Evolutionary conservation across 2,888 invertebrate genomes (phyloP).

Genomic region (Hololepta plana): DNA sequence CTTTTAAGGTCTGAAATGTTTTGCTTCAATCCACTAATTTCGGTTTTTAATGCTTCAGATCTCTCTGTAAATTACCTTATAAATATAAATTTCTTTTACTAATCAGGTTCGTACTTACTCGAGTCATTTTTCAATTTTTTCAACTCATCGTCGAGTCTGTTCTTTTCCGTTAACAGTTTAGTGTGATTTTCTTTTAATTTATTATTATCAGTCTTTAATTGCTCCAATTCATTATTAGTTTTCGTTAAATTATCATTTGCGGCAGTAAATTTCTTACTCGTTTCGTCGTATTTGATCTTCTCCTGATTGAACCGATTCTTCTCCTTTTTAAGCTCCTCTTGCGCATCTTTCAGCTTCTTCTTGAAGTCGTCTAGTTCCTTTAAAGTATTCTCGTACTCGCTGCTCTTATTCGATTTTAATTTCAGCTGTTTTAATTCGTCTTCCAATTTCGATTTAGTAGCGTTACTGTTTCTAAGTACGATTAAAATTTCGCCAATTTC

Average conservation of each 20-base stretch:
- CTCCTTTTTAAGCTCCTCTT: constrained; percentile 30
- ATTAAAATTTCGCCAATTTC: constrained; percentile 56
- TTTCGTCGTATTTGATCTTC: constrained; percentile 31
- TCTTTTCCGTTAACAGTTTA: constrained; percentile 30
- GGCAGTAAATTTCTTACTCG: constrained; percentile 34
- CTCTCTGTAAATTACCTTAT: too few relatives aligned
- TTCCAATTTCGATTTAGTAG: constrained; percentile 29
- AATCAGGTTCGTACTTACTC: too few relatives aligned
- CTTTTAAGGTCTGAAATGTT: constrained; percentile 42
- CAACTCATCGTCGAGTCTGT: constrained; percentile 33
- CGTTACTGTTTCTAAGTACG: constrained; percentile 40
- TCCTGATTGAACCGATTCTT: constrained; percentile 35
- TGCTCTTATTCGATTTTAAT: constrained; percentile 10
- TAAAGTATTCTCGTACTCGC: constrained; percentile 18
- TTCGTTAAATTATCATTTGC: constrained; percentile 27
- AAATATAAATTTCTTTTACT: too few relatives aligned
- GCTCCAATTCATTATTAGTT: constrained; percentile 38
- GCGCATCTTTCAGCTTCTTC: constrained; percentile 30
- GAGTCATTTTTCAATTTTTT: constrained; percentile 16
- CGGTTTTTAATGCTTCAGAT: too few relatives aligned
- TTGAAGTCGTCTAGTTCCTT: constrained; percentile 9
- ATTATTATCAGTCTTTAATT: constrained; percentile 30
- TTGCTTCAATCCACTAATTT: constrained; percentile 32
- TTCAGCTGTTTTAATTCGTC: constrained; percentile 22
- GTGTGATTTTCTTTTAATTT: constrained; percentile 30